phyloP scores from a whole-genome alignment of 2,888 invertebrate genomes.

The Catonia carolina region DNA sequence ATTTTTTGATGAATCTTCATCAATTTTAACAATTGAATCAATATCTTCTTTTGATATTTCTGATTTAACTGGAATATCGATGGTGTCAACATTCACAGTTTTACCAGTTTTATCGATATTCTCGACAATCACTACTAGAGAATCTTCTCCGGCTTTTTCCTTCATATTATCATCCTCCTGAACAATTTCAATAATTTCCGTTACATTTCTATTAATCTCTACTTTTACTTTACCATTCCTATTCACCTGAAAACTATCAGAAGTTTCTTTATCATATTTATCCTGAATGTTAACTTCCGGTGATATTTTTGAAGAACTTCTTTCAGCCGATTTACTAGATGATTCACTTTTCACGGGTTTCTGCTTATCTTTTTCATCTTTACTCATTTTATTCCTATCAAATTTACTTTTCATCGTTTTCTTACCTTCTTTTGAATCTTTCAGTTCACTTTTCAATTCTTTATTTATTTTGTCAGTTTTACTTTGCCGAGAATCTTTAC shows the following conservation, averaged over 20 bases:
- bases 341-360: slow-evolving; percentile 30
- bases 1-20: slow-evolving; percentile 29
- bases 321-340: slow-evolving; percentile 23
- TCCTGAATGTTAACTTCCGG: slow-evolving; percentile 44
- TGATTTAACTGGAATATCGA: slow-evolving; percentile 23
- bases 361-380: slow-evolving; percentile 27
- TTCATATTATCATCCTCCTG: slow-evolving; percentile 39
- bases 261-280: slow-evolving; percentile 52
- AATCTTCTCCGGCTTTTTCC: slow-evolving; percentile 40
- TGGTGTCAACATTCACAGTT: slow-evolving; percentile 18
- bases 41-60: background rate
- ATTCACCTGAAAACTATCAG: slow-evolving; percentile 39
- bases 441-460: slow-evolving; percentile 20
- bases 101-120: slow-evolving; percentile 20
- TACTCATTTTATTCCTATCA: slow-evolving; percentile 28
- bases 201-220: slow-evolving; percentile 38
- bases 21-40: slow-evolving; percentile 42
- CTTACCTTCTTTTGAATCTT: slow-evolving; percentile 24
- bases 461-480: slow-evolving; percentile 27
- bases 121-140: slow-evolving; percentile 39
- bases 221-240: slow-evolving; percentile 18
- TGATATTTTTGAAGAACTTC: slow-evolving; percentile 28
- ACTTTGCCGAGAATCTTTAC: slow-evolving; percentile 23
- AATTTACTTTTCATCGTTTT: slow-evolving; percentile 17
- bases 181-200: slow-evolving; percentile 37